These are phyloP conservation scores for Amblyraja radiata DNA, from an alignment of 2,797 vertebrate species.

Conservation along the genomic window DNA sequence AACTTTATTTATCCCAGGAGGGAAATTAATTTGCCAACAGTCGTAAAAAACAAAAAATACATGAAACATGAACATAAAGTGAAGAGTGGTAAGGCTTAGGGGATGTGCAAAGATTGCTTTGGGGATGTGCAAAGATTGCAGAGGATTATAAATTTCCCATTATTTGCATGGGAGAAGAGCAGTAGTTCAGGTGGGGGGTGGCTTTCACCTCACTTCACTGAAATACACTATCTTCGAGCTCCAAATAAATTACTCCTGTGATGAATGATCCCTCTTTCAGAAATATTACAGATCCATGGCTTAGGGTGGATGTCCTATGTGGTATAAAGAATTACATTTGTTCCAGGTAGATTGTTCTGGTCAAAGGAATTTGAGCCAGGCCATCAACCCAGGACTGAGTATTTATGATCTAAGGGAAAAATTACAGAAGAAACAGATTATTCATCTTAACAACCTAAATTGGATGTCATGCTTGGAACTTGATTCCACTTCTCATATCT, in stretches of 20 bases:
- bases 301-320: neutral
- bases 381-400: neutral
- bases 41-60: no score
- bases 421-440: neutral
- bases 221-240: neutral
- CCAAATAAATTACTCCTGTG: neutral
- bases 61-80: no score
- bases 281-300: neutral
- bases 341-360: neutral
- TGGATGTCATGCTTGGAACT: neutral
- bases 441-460: neutral
- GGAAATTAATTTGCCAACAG: no score
- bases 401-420: neutral
- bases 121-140: neutral
- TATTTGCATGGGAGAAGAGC: neutral
- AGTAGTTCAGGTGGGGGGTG: neutral
- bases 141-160: neutral
- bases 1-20: no score
- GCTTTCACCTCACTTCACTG: neutral
- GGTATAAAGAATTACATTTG: neutral
- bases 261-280: neutral
- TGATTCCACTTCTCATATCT: neutral
- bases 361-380: neutral
- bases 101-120: no score
- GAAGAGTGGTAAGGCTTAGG: no score